Evolutionary conservation across 2,888 invertebrate genomes (phyloP).

Genomic region (Tigriopus californicus): DNA sequence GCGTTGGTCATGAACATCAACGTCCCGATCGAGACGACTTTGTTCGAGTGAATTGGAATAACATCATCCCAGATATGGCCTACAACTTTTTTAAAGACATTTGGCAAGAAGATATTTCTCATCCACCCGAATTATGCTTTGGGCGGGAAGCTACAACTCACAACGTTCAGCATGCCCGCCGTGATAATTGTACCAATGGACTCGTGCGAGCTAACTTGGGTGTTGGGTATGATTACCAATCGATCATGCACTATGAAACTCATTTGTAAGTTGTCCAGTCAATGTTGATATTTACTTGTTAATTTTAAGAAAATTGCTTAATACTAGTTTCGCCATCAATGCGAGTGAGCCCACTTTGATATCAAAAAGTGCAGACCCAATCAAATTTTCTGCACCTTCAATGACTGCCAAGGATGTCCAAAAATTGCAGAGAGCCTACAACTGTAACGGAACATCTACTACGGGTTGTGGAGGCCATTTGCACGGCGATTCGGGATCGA

Average conservation of each 20-base stretch:
- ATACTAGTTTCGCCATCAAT: background rate
- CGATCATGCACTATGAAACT: background rate
- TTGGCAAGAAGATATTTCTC: too few relatives aligned
- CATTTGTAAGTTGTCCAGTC: background rate
- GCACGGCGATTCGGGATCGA: too few relatives aligned
- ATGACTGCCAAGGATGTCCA: background rate
- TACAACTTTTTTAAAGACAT: slow-evolving; percentile 16
- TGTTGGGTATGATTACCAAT: background rate
- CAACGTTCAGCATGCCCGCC: background rate
- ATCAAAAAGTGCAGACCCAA: background rate
- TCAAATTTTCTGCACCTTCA: background rate
- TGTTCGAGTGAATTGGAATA: slow-evolving; percentile 25
- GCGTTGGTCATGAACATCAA: slow-evolving; percentile 30
- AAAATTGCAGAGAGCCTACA: background rate
- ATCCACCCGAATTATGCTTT: too few relatives aligned
- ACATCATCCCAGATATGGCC: slow-evolving; percentile 21
- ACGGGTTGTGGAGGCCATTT: too few relatives aligned
- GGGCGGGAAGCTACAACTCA: too few relatives aligned
- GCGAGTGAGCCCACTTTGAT: background rate
- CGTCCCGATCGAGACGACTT: slow-evolving; percentile 28
- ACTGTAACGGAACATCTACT: background rate
- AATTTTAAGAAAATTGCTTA: background rate
- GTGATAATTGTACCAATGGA: background rate
- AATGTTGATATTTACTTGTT: too few relatives aligned
- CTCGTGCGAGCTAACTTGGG: background rate